These are phyloP conservation scores for Festucalex cinctus DNA, from an alignment of 2,113 vertebrate genomes.

Conservation along the genomic window DNA sequence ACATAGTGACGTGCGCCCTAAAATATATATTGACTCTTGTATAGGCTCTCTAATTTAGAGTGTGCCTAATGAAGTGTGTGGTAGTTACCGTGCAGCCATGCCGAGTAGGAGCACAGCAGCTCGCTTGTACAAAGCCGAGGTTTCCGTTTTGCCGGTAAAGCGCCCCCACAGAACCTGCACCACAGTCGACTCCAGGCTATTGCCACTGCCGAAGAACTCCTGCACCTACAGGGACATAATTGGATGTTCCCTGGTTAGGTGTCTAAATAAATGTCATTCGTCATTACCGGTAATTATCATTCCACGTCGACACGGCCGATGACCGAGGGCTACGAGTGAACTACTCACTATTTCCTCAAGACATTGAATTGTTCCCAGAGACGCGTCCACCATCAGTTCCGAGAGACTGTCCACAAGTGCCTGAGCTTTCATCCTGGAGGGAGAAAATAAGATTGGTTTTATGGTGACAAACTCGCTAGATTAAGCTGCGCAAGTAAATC, in stretches of 20 bases:
- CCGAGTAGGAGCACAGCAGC: constrained; percentile 87
- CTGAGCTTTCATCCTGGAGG: constrained; percentile 80
- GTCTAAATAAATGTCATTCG: background rate
- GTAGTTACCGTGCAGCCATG: constrained; percentile 85
- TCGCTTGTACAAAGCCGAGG: constrained; percentile 72
- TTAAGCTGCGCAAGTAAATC: background rate
- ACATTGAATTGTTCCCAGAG: constrained; percentile 83
- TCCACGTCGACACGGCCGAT: background rate
- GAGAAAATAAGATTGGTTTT: background rate
- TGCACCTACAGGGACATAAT: constrained; percentile 74
- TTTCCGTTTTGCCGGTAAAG: constrained; percentile 80
- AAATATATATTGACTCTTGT: background rate
- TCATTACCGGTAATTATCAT: background rate
- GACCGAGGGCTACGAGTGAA: background rate
- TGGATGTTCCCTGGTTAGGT: background rate
- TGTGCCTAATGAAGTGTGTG: background rate
- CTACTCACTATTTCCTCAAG: constrained; percentile 93
- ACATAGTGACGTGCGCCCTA: background rate
- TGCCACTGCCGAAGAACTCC: constrained; percentile 83
- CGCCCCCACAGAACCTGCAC: constrained; percentile 88
- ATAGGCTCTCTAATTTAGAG: too few relatives aligned
- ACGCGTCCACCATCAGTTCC: constrained; percentile 84
- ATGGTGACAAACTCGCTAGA: background rate
- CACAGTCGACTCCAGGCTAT: constrained; percentile 80
- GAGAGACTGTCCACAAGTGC: constrained; percentile 83